phyloP scores from a whole-genome alignment of 1,140 invertebrate species.

The Drosophila arizonae region DNA sequence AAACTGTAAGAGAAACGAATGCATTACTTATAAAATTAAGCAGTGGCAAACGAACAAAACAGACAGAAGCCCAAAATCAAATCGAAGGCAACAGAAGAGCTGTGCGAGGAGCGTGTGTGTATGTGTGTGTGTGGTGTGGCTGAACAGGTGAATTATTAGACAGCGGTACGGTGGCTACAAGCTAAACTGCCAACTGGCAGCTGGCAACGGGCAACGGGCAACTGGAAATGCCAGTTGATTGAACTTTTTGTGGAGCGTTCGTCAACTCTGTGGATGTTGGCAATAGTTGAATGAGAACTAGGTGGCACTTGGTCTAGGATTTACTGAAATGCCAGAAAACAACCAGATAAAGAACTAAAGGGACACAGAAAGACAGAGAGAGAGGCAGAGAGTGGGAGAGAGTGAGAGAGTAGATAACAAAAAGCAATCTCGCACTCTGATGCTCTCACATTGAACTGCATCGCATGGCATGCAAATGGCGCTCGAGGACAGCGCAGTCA shows the following conservation, averaged over 20 bases:
- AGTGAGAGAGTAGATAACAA: background rate
- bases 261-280: conserved; percentile 2
- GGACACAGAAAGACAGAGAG: background rate
- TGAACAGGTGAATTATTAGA: conserved; percentile 71
- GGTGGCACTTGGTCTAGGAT: conserved; percentile 5
- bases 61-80: conserved; percentile 44
- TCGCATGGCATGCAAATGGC: conserved; percentile 18
- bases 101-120: background rate
- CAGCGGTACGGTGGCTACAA: conserved; percentile 20
- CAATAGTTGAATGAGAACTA: no score
- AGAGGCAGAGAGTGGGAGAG: background rate
- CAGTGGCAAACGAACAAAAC: conserved; percentile 55
- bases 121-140: background rate
- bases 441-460: conserved; percentile 20
- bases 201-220: conserved; percentile 19
- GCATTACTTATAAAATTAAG: conserved; percentile 74
- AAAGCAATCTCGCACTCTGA: conserved; percentile 62
- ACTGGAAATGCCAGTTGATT: conserved; percentile 57
- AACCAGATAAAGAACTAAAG: background rate
- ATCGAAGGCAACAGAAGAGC: conserved; percentile 16
- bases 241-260: conserved; percentile 53
- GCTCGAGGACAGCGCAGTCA: conserved; percentile 14
- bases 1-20: conserved; percentile 38
- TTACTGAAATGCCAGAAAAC: conserved; percentile 23
- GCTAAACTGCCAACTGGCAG: conserved; percentile 15